Percentiles rank a stretch among this genome's conserved stretches.
phyloP scores from a whole-genome alignment of 2,888 invertebrate species.

The Eristalis pertinax region DNA sequence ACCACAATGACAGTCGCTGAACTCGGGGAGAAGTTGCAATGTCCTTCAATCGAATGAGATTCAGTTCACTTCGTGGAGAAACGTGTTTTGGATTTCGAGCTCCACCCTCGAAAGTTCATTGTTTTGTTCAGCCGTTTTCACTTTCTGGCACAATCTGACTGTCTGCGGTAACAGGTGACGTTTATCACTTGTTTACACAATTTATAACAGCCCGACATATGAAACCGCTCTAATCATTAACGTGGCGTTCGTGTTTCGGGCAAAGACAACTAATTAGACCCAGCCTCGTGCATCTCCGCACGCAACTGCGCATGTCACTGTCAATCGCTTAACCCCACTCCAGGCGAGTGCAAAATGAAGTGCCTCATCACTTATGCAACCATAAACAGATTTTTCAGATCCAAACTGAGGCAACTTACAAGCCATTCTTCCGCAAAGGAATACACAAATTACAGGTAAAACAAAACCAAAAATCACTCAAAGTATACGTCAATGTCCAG shows the following conservation, averaged over 20 bases:
- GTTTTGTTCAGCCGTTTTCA: background rate
- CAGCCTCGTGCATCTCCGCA: conserved; percentile 3
- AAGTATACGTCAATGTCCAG: background rate
- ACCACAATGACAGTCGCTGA: no score
- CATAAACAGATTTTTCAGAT: background rate
- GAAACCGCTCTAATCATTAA: conserved; percentile 11
- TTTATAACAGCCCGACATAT: conserved; percentile 11
- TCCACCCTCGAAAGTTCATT: background rate
- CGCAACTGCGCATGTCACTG: conserved; percentile 39
- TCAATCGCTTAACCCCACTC: conserved; percentile 14
- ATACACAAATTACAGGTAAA: conserved; percentile 13
- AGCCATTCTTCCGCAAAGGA: conserved; percentile 13
- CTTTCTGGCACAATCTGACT: background rate
- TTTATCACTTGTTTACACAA: conserved; percentile 14
- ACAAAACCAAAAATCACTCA: background rate
- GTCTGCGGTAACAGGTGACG: background rate
- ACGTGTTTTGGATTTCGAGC: background rate
- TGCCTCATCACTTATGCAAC: conserved; percentile 26
- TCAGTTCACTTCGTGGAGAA: background rate
- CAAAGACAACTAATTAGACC: background rate
- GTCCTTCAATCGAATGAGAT: background rate
- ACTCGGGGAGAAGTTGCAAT: no score
- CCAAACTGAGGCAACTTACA: conserved; percentile 21
- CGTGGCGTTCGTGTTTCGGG: background rate
- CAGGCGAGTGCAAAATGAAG: background rate